These are phyloP conservation scores for Aleiodes alternator DNA, from an alignment of 2,888 invertebrate genomes.

Conservation along the genomic window DNA sequence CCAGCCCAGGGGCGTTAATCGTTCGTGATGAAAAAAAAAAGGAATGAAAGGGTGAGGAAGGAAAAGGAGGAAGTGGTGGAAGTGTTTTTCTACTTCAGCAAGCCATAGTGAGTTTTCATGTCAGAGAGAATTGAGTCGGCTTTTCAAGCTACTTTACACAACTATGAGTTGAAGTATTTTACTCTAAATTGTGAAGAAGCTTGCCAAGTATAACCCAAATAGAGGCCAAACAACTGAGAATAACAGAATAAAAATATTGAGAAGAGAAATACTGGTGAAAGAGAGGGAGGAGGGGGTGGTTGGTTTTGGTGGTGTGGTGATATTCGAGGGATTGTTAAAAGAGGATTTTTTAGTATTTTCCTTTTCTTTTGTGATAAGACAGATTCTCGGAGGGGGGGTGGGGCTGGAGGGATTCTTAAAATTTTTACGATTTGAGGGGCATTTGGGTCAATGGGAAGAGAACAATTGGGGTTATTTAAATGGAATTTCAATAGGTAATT, in stretches of 20 bases:
- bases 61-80: not conserved
- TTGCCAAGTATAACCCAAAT: conserved; percentile 13
- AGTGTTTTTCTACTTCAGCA: conserved; percentile 27
- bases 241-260: conserved; percentile 1
- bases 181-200: conserved; percentile 19
- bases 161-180: conserved; percentile 16
- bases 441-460: no score
- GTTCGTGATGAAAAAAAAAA: conserved; percentile 37
- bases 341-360: no score
- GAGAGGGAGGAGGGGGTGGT: no score
- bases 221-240: conserved; percentile 19
- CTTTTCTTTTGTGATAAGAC: no score
- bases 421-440: no score
- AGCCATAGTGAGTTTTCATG: conserved; percentile 25
- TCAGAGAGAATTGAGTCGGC: conserved; percentile 22
- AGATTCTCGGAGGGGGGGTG: no score
- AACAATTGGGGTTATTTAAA: no score
- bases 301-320: no score
- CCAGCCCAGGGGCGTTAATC: conserved; percentile 39
- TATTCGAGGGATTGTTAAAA: no score
- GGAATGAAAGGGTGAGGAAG: not conserved
- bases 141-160: conserved; percentile 22
- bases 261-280: no score
- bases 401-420: no score
- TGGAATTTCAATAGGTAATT: no score